These are phyloP conservation scores for Antrozous pallidus DNA, from an alignment of 2,797 vertebrate genomes.

Conservation along the genomic window DNA sequence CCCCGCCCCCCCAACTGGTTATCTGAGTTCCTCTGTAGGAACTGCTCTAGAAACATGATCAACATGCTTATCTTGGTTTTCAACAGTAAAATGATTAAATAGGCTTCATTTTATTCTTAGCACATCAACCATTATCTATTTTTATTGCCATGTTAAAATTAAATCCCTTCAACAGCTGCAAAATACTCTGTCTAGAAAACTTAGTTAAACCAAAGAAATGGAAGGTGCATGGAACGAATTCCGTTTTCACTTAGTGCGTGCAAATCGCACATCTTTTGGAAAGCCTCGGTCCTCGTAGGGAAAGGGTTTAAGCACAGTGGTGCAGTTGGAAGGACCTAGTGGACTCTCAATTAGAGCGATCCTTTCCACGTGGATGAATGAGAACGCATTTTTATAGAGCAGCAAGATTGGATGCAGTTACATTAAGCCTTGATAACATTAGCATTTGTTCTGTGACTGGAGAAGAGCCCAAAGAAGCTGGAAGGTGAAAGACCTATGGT, in stretches of 20 bases:
- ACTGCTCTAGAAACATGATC: neutral
- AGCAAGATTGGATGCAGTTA: neutral
- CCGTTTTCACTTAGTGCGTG: neutral
- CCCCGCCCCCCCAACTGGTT: neutral
- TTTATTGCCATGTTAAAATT: neutral
- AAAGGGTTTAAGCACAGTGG: neutral
- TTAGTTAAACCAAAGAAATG: conserved; percentile 13
- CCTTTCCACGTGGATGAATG: neutral
- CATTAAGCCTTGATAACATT: neutral
- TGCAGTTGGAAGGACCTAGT: too few species aligned
- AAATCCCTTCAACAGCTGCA: neutral
- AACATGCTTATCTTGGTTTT: neutral
- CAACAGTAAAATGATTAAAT: neutral
- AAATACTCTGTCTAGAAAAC: neutral
- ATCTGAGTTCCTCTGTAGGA: neutral
- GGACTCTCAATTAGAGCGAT: neutral
- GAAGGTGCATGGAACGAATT: neutral
- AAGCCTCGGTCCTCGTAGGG: neutral
- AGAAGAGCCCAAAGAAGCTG: neutral
- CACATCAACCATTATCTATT: neutral
- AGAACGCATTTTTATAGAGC: neutral
- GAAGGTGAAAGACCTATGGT: neutral
- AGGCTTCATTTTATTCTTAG: neutral
- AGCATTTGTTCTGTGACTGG: neutral
- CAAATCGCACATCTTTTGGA: neutral